Conservation (phyloP, 2,888 invertebrate species). For the Rotaria macrura region DNA sequence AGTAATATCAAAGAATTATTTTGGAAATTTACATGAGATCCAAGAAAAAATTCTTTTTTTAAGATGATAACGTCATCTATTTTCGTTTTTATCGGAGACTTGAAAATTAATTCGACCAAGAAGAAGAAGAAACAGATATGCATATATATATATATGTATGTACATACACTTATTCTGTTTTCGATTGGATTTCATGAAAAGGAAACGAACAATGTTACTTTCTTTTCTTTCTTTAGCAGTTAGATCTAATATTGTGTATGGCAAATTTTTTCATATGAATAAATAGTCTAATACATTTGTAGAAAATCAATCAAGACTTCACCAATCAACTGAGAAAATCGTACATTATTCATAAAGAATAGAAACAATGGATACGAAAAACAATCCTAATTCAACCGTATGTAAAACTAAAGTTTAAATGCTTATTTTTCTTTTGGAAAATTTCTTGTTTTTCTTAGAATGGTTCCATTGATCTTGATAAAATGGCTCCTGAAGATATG, state of each 20-base stretch:
- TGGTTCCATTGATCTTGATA: background rate
- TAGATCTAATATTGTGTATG: background rate
- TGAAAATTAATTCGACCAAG: no score
- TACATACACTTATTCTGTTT: background rate
- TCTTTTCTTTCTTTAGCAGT: background rate
- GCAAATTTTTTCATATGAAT: background rate
- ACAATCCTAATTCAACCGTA: background rate
- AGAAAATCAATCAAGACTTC: background rate
- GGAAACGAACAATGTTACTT: background rate
- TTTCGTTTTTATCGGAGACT: no score
- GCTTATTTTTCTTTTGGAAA: no score
- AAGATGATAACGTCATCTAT: no score
- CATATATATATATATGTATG: no score
- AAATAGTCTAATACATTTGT: background rate
- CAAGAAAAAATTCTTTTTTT: no score
- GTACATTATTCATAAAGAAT: background rate
- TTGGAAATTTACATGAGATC: no score
- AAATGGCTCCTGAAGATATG: conserved; percentile 62
- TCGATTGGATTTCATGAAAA: background rate
- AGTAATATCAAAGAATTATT: no score
- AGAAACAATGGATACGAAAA: background rate
- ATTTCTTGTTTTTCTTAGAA: background rate
- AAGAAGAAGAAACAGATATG: no score
- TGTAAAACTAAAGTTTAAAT: background rate
- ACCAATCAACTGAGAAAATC: background rate